Percentiles rank a stretch among this genome's conserved stretches.
Conservation (phyloP, 2,888 invertebrate genomes). For the Euproctis similis region DNA sequence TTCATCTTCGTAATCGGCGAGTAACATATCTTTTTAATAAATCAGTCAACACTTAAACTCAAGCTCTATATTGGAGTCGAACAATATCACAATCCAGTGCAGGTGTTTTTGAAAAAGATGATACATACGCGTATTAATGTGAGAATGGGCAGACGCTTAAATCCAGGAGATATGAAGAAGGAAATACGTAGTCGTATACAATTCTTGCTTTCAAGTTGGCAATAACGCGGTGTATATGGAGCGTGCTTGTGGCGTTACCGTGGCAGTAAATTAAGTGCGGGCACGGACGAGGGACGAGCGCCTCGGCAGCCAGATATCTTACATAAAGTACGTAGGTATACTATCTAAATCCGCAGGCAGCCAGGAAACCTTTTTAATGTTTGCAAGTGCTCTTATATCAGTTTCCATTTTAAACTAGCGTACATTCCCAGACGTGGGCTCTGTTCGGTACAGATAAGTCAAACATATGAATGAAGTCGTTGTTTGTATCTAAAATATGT, state of each 20-base stretch:
- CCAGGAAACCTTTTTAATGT: conserved; percentile 37
- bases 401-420: conserved; percentile 33
- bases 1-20: too few relatives aligned
- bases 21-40: too few relatives aligned
- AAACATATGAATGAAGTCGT: too few relatives aligned
- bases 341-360: conserved; percentile 36
- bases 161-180: conserved; percentile 60
- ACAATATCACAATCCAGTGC: too few relatives aligned
- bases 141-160: conserved; percentile 57
- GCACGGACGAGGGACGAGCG: conserved; percentile 46
- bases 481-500: too few relatives aligned
- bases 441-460: too few relatives aligned
- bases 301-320: conserved; percentile 48
- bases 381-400: conserved; percentile 36
- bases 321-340: conserved; percentile 46
- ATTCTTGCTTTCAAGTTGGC: conserved; percentile 72
- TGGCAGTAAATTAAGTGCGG: conserved; percentile 66
- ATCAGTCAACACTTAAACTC: conserved; percentile 12
- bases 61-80: too few relatives aligned
- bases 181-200: conserved; percentile 55
- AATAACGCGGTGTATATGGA: conserved; percentile 70
- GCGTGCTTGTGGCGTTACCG: conserved; percentile 70
- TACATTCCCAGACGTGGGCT: too few relatives aligned
- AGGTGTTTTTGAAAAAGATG: too few relatives aligned
- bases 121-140: conserved; percentile 51